Base-by-base conservation (phyloP, 1,140 invertebrate species). In the Drepana arcuata region DNA sequence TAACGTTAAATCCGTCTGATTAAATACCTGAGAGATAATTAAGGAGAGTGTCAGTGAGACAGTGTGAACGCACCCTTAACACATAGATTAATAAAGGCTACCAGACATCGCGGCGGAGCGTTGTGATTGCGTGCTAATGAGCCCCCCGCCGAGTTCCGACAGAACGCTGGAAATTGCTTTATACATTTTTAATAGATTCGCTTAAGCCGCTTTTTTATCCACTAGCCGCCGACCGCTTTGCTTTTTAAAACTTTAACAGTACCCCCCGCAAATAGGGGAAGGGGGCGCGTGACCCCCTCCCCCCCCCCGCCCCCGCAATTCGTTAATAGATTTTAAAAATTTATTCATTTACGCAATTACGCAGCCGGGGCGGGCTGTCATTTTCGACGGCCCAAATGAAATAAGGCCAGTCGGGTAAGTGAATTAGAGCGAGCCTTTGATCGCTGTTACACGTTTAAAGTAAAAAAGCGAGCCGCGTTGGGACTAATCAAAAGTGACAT, bases 401-500 rank as follows among this genome's bases (percentile, higher is more conserved):
- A 62, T 79, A 68, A 79, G 25, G 42, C 35, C 10, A 26, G 37
- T 26, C 48, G 35, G 14, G 14, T 61, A 65, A 71, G 49, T 36
- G 14, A 25, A 42, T 77, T 77, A 66, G 32, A 33, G 9, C 10
- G 27, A 23, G 48, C 48, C 70, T 79, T 79, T 79, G 74, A 75
- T 75, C 65, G 59, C 26, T 48, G 45, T 43, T 24, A n/a, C n/a
- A n/a, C n/a, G 36, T 41, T 48, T 57, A 55, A 56, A 44, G 48
- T 53, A 66, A 75, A 72, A 78, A 77, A 71, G 21, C 31, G 42
- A 34, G 29, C 39, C 58, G 51, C 55, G 30, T 10, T 10, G 50
- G 64, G 54, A 58, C 53, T 81, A 77, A 81, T 78, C 70, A 67
- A 66, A 81, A 81, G 74, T 81, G 77, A 81, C 77, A 73, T 73